These are phyloP conservation scores for Delia radicum DNA, from an alignment of 1,140 invertebrate species.

Conservation along the genomic window DNA sequence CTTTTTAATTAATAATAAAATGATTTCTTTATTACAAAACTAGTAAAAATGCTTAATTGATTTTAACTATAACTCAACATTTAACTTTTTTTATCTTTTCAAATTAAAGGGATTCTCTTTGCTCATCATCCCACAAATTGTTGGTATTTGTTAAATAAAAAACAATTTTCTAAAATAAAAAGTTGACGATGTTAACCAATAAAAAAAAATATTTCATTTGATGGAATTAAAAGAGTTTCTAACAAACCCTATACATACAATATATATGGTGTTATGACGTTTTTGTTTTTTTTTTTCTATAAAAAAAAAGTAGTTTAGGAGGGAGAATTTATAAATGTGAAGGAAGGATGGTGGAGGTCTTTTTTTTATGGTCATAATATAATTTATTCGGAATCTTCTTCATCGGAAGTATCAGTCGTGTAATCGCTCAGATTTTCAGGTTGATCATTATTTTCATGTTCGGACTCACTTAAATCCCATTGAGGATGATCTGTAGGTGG, in stretches of 20 bases:
- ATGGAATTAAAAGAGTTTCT: constrained; percentile 4
- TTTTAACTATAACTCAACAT: constrained; percentile 21
- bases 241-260: background rate
- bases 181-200: background rate
- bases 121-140: background rate
- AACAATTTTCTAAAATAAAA: constrained; percentile 17
- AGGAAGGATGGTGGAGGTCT: constrained; percentile 11
- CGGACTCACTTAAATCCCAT: constrained; percentile 94
- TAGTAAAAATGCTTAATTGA: constrained; percentile 46
- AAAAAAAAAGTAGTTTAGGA: constrained; percentile 10
- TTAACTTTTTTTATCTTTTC: constrained; percentile 12
- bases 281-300: constrained; percentile 8
- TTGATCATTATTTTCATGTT: constrained; percentile 73
- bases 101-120: constrained; percentile 3
- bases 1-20: constrained; percentile 22
- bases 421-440: constrained; percentile 64
- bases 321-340: constrained; percentile 7
- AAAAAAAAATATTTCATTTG: background rate
- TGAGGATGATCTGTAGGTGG: constrained; percentile 89
- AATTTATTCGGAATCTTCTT: constrained; percentile 55
- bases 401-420: constrained; percentile 63
- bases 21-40: constrained; percentile 37
- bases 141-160: background rate
- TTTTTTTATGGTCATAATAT: background rate
- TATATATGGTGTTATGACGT: background rate